Base-by-base conservation (phyloP, 2,888 invertebrate genomes). In the Penaeus monodon region DNA sequence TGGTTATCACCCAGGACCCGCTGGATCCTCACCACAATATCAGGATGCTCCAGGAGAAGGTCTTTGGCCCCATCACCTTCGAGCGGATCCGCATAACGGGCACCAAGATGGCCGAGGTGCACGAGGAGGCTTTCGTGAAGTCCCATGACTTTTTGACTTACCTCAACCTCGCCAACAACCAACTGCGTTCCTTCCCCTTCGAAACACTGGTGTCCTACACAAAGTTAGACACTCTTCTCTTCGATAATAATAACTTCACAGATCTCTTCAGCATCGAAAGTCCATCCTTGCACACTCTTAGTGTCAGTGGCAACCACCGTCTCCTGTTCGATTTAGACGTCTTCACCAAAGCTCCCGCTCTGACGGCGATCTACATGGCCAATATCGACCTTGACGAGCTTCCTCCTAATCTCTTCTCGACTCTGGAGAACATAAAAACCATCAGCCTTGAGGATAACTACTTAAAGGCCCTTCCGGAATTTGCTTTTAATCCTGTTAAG, bases 41-140 rank as follows among this genome's bases (percentile, higher is more conserved):
- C n/a, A 80, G 24, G 12, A 27, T 33, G n/a, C 57, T 85, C 12
- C 17, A 33, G 0, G n/a, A 57, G 10, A 64, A 33, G 20, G 24
- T 68, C 14, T 85, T 85, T 73, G 10, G 27, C 2, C 27, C 12
- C 2, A 12, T 80, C 8, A 63, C 70, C n/a, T 85, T 85, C 65
- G 64, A 73, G 14, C 44, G 80, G n/a, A 38, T 85, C 33, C 73
- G 22, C 73, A 79, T 85, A 38, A 73, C 12, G 73, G 85, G 85
- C 14, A 85, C 85, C 6, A n/a, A 73, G 44, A 29, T 85, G 2
- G 20, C 24, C 10, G 27, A 4, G 7, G 44, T 85, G 3, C 64
- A 64, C 10, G 85, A 85, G 3, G 73, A 66, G 57, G 70, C 68
- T 10, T 85, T 85, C 44, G 64, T 20, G 27, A 27, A 85, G n/a